Evolutionary conservation across 2,888 invertebrate species (phyloP).

Genomic region (Criorhina ranunculi): DNA sequence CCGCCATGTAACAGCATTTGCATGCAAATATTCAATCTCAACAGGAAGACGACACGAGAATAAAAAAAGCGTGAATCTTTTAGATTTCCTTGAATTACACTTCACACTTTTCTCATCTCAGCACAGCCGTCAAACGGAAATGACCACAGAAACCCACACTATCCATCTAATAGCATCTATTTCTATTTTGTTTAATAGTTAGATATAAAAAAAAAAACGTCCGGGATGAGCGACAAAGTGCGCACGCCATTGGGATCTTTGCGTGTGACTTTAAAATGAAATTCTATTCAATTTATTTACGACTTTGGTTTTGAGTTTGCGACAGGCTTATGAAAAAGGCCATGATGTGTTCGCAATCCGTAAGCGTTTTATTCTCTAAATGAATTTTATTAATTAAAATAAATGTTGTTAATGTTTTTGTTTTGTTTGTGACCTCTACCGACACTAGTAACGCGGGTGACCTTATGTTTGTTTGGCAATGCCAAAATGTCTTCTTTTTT

Average conservation of each 20-base stretch:
- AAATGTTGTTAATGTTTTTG: slow-evolving; percentile 3
- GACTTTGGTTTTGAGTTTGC: slow-evolving; percentile 1
- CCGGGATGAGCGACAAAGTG: background rate
- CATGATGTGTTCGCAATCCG: background rate
- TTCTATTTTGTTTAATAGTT: slow-evolving; percentile 2
- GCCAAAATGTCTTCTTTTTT: too few relatives aligned
- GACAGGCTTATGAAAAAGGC: slow-evolving; percentile 10
- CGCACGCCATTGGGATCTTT: background rate
- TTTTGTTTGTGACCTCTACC: background rate
- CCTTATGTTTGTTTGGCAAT: background rate
- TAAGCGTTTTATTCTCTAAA: slow-evolving; percentile 15
- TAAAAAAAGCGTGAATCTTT: background rate
- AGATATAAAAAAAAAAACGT: slow-evolving; percentile 9
- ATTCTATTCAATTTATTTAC: slow-evolving; percentile 15
- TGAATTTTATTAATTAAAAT: slow-evolving; percentile 18
- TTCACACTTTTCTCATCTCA: background rate
- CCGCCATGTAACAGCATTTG: too few relatives aligned
- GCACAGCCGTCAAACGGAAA: background rate
- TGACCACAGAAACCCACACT: background rate
- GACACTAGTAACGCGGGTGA: background rate
- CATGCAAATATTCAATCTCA: too few relatives aligned
- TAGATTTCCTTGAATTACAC: background rate
- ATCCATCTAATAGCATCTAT: background rate
- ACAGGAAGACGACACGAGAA: background rate
- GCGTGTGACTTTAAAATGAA: slow-evolving; percentile 11